Percentiles rank a stretch among this genome's conserved stretches.
Evolutionary conservation across 2,113 vertebrate genomes (phyloP).

Genomic region (Corvus hawaiiensis): DNA sequence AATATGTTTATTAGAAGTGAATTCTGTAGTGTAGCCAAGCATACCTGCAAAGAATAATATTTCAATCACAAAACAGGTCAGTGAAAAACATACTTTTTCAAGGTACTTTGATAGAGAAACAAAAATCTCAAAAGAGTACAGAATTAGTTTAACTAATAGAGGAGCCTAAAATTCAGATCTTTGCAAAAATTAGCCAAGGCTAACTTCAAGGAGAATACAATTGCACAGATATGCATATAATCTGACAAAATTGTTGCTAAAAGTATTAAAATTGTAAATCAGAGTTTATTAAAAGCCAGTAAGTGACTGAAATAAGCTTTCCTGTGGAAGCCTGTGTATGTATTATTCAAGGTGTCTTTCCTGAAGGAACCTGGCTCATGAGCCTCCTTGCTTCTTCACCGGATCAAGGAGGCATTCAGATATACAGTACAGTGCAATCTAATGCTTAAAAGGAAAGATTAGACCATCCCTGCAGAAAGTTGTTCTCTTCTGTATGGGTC

Average conservation of each 20-base stretch:
- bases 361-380: neutral
- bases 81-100: neutral
- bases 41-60: neutral
- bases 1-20: neutral
- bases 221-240: neutral
- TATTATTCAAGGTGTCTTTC: neutral
- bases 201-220: neutral
- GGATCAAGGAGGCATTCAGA: neutral
- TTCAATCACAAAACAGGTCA: neutral
- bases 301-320: neutral
- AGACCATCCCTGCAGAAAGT: neutral
- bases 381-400: neutral
- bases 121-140: neutral
- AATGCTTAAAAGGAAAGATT: neutral
- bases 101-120: neutral
- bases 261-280: neutral
- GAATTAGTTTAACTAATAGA: neutral
- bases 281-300: neutral
- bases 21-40: neutral
- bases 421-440: neutral
- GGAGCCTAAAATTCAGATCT: neutral
- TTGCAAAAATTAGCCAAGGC: neutral
- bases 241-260: neutral
- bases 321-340: neutral
- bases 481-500: neutral